Evolutionary conservation across 1,140 invertebrate species (phyloP).

Genomic region (Hyphantria cunea): DNA sequence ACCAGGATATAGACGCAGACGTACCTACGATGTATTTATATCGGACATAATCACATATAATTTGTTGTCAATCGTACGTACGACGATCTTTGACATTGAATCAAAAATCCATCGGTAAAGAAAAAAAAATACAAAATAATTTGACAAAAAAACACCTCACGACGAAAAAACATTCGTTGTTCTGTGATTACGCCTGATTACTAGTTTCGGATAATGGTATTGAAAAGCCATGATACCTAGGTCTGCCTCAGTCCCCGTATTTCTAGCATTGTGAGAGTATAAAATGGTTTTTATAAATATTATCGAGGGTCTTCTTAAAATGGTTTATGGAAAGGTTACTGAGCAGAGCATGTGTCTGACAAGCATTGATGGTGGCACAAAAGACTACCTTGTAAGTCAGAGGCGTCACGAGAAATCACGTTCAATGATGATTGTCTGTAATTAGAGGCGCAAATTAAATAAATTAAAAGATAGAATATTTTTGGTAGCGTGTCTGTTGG

Average conservation of each 20-base stretch:
- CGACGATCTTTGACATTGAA: conserved; percentile 67
- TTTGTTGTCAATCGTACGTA: conserved; percentile 66
- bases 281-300: conserved; percentile 24
- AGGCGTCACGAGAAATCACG: conserved; percentile 60
- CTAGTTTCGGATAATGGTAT: conserved; percentile 65
- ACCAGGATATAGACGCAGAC: conserved; percentile 22
- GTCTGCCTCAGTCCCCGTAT: conserved; percentile 33
- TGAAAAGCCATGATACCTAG: conserved; percentile 41
- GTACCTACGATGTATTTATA: conserved; percentile 26
- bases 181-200: conserved; percentile 73
- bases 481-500: conserved; percentile 56
- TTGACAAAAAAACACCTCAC: conserved; percentile 57
- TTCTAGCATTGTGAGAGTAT: conserved; percentile 4
- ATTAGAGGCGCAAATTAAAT: conserved; percentile 73
- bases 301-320: conserved; percentile 22
- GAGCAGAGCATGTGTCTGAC: conserved; percentile 61
- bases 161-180: conserved; percentile 54
- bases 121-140: conserved; percentile 52
- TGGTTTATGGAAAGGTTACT: conserved; percentile 56
- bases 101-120: conserved; percentile 44
- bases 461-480: conserved; percentile 50
- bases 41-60: conserved; percentile 44
- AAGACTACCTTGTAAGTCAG: conserved; percentile 76
- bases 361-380: conserved; percentile 69
- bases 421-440: conserved; percentile 66